Base-by-base conservation (phyloP, 2,113 vertebrate species). In the Pachycephala philippinensis region DNA sequence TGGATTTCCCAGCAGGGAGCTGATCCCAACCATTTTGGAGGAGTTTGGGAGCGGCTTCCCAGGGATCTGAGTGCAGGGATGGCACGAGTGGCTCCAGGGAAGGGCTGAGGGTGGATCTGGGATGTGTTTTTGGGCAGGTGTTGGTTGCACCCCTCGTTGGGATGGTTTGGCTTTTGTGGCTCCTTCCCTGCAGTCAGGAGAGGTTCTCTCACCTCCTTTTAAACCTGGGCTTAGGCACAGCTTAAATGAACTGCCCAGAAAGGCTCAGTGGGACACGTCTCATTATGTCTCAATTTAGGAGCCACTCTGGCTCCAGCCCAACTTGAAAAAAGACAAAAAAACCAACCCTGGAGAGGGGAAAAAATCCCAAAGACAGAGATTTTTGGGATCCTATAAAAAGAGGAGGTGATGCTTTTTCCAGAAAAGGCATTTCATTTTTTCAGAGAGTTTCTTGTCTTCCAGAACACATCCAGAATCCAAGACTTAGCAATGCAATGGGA, bases 41-140 rank as follows among this genome's bases (percentile, higher is more conserved):
- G 39, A 5, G 19, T 68, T 54, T 53, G 15, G 44, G 40, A 40
- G 63, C n/a, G 19, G 37, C 5, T 60, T 50, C 22, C 14, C 42
- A 4, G 5, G 2, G 4, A 6, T 7, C 7, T 6, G 10, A 24
- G 37, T 7, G 8, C 2, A 0, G 2, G 61, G 31, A 27, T 27
- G 44, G 33, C 74, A 20, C 1, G 0, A 16, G 49, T 28, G 53
- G 3, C 3, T 26, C 47, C 52, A 5, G 61, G 44, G 63, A 45
- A 59, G 27, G 68, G 13, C 74, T 56, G 11, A 21, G 50, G 72
- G 23, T 3, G 2, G 11, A 5, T 61, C 33, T 40, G 74, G 57
- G 10, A 13, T 27, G 45, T 39, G 28, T 3, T n/a, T 8, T 15
- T 23, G 54, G 54, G 54, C 54, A 23, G 54, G 54, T 19, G n/a